Evolutionary conservation across 2,888 invertebrate species (phyloP), one percentile per base, ranked within the genome.

Genomic region (Coronaproctus castanopsis): DNA sequence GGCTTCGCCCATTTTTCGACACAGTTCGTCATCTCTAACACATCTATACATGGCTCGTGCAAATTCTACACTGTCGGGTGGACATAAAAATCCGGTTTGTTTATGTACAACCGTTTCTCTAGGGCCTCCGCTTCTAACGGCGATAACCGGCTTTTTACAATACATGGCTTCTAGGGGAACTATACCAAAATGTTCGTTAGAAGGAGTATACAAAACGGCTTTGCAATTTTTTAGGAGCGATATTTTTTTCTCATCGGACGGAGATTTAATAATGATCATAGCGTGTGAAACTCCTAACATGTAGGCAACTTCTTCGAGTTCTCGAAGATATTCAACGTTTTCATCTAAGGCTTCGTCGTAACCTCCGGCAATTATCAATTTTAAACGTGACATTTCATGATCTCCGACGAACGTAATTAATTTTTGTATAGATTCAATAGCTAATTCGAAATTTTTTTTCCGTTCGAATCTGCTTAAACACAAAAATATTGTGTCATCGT

Each of bases 121-220:
- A 0, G 98, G 98, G 0, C 98, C 98, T 23, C 98, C 98, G 67
- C 87, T 89, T 68, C 90, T 87, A 0, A 89, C 85, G 0, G 98
- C 98, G 65, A 99, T 82, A 0, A 99, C 95, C 2, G 97, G 95
- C 68, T 89, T 87, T 2, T 80, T 77, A 70, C 84, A 82, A 70
- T 89, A 89, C 98, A 98, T 98, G 0, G 96, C 95, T 76, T 99
- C 98, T 58, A 99, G 75, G 0, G 99, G 98, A 8, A 98, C 98
- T 67, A 99, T 99, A 3, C 98, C 98, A 76, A 98, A 98, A 74
- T 99, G 98, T 72, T 99, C 98, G 70, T 88, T 87, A 2, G 85
- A 81, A 1, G 98, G 98, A 5, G 98, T 99, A 70, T 99, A 99
- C 21, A 98, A 70, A 21, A 99, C 74, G 64, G 87, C 85, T 58